Conservation (phyloP, 2,797 vertebrate species). For the Gila robusta region DNA sequence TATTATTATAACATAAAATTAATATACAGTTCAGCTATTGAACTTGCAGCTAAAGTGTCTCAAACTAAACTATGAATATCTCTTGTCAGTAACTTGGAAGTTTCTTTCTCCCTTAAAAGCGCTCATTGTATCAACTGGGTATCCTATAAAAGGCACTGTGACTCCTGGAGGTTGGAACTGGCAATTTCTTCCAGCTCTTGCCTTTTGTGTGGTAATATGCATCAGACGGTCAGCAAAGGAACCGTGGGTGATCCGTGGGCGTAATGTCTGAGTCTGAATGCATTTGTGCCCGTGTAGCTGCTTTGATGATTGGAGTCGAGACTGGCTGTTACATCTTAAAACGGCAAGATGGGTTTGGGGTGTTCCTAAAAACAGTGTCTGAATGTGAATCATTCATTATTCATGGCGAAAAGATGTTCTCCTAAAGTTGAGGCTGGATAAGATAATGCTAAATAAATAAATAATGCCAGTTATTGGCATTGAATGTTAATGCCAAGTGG, state of each 20-base stretch:
- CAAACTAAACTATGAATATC: neutral
- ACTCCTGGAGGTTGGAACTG: neutral
- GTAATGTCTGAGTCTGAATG: slow-evolving; percentile 23
- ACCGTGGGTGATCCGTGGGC: neutral
- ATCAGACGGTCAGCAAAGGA: slow-evolving; percentile 22
- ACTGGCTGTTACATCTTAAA: slow-evolving; percentile 30
- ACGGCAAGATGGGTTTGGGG: slow-evolving; percentile 21
- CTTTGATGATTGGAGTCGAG: slow-evolving; percentile 19
- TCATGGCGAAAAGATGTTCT: slow-evolving; percentile 23
- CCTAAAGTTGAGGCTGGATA: neutral
- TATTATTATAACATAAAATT: neutral
- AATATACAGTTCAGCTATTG: neutral
- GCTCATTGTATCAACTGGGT: neutral
- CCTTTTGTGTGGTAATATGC: slow-evolving; percentile 4
- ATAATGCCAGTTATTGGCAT: neutral
- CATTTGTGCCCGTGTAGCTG: neutral
- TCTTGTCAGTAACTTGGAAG: neutral
- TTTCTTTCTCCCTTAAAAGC: neutral
- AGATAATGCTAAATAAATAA: slow-evolving; percentile 27
- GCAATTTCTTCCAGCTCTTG: neutral
- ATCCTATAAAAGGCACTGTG: neutral
- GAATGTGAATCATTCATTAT: slow-evolving; percentile 29
- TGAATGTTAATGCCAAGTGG: neutral
- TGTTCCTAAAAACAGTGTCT: slow-evolving; percentile 44
- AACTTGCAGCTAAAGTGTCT: neutral